Base-by-base conservation (phyloP, 2,113 vertebrate species). In the Trogon melanurus region DNA sequence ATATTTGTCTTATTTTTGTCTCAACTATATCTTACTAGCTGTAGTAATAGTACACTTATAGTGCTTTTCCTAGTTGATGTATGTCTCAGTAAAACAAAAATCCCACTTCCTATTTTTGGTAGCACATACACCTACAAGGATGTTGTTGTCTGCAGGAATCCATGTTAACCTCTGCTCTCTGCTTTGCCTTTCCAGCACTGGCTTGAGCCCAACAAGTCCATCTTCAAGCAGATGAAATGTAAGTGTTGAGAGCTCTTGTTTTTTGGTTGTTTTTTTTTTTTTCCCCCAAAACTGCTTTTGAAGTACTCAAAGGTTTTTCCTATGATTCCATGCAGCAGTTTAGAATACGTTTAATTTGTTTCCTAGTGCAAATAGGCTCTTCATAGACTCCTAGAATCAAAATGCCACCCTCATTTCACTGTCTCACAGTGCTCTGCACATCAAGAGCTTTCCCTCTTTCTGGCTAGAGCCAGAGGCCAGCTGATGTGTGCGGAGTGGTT, bases 221-320 rank as follows among this genome's bases (percentile, higher is more conserved):
- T 99, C 96, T 98, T 97, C 98, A 99, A 99, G 97, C 99, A 99
- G 98, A 99, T 99, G 99, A 99, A 99, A 98, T 98, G 99, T 99
- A 98, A 99, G 99, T 99, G 85, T 97, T 88, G 83, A 93, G 53
- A 84, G 20, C 15, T 85, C 45, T 16, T 53, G 22, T 82, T 80
- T 81, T 62, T 26, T 41, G 41, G 9, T 41, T 41, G 41, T 41
- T 9, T 41, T 41, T 36, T 36, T 36, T 36, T 36, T 41, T 41
- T 41, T 41, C 41, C 41, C 41, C 41, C 41, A 5, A 87, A 69
- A 86, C 61, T 66, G 84, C 47, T 73, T 96, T 71, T 80, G 45
- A 95, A 88, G 58, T 82, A 19, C 45, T 25, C 14, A 65, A 48
- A 67, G 38, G 34, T 73, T 95, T 94, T 41, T 95, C 44, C 66